Conservation (phyloP, 2,888 invertebrate species). For the Laspeyria flexula region DNA sequence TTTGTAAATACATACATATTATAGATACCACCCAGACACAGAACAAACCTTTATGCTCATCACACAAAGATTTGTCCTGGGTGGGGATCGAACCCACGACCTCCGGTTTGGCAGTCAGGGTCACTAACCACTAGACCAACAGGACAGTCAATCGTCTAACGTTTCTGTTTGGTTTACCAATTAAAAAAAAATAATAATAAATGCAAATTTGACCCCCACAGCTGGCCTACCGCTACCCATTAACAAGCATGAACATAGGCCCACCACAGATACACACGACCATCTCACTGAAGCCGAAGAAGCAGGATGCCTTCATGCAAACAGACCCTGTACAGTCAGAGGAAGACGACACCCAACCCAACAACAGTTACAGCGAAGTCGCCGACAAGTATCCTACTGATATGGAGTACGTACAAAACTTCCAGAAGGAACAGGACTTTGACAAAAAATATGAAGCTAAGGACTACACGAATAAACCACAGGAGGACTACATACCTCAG, state of each 20-base stretch:
- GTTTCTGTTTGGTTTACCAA: too few species aligned
- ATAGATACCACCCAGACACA: too few species aligned
- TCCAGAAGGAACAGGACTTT: slow-evolving; percentile 27
- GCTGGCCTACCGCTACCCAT: slow-evolving; percentile 69
- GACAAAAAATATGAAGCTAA: slow-evolving; percentile 62
- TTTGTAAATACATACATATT: too few species aligned
- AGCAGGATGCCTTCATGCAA: slow-evolving; percentile 81
- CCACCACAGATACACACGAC: slow-evolving; percentile 41
- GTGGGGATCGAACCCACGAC: too few species aligned
- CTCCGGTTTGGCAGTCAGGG: too few species aligned
- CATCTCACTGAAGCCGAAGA: slow-evolving; percentile 59
- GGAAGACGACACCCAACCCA: slow-evolving; percentile 66
- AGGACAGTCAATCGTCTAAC: too few species aligned
- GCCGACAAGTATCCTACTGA: slow-evolving; percentile 40
- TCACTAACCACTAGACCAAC: too few species aligned
- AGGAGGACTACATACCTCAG: slow-evolving; percentile 75
- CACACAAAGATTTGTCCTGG: too few species aligned
- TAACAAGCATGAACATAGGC: slow-evolving; percentile 56
- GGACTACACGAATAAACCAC: slow-evolving; percentile 66
- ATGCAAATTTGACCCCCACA: slow-evolving; percentile 39
- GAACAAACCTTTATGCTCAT: too few species aligned
- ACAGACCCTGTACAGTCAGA: slow-evolving; percentile 73
- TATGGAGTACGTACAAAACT: slow-evolving; percentile 9
- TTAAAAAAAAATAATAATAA: too few species aligned
- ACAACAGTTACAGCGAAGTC: slow-evolving; percentile 64